These are phyloP conservation scores for Cheirogaleus medius DNA, from an alignment of 2,113 vertebrate species.

Conservation along the genomic window DNA sequence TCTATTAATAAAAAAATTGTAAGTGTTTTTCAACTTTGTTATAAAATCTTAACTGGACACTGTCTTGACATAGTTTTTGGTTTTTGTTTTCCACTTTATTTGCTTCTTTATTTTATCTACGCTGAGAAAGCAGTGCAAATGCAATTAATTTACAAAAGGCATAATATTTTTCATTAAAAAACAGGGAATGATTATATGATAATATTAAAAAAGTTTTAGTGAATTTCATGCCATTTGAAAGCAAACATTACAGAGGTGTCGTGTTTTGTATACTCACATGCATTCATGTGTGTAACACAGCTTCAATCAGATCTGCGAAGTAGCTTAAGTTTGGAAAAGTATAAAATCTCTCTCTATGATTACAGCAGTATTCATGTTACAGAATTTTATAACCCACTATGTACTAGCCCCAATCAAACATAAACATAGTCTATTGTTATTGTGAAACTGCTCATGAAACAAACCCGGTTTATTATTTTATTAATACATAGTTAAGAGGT, in stretches of 20 bases:
- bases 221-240: background rate
- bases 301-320: background rate
- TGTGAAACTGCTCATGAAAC: background rate
- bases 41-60: background rate
- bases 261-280: background rate
- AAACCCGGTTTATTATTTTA: background rate
- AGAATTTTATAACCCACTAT: background rate
- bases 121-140: background rate
- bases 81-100: background rate
- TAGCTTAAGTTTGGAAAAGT: background rate
- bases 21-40: background rate
- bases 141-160: background rate
- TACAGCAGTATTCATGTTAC: background rate
- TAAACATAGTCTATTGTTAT: background rate
- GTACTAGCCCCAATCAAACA: background rate
- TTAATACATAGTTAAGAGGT: background rate
- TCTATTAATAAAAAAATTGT: background rate
- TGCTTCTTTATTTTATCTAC: background rate
- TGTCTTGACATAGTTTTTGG: background rate
- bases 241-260: background rate
- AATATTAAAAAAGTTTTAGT: background rate
- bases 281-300: background rate
- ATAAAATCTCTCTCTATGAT: background rate
- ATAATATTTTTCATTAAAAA: background rate
- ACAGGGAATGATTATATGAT: background rate